These are phyloP conservation scores for Podarcis muralis DNA, from an alignment of 2,113 vertebrate genomes.

Conservation along the genomic window DNA sequence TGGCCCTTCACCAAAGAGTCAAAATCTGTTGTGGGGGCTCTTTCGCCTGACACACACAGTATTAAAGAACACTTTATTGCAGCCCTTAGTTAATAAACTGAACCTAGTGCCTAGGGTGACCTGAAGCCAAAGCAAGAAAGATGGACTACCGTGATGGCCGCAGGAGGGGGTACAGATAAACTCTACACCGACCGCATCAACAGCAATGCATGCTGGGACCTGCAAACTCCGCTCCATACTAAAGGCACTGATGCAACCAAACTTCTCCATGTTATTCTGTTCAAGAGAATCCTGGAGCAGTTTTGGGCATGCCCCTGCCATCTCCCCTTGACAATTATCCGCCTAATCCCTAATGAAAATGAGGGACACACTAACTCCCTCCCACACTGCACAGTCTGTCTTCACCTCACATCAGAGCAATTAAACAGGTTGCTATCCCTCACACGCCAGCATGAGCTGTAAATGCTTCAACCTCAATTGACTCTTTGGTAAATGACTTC, in stretches of 20 bases:
- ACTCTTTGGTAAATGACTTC: slow-evolving; percentile 76
- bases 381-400: slow-evolving; percentile 38
- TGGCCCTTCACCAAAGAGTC: not conserved
- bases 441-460: slow-evolving; percentile 61
- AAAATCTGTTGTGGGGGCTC: not conserved
- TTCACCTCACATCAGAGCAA: slow-evolving; percentile 53
- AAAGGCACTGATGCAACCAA: not conserved
- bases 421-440: slow-evolving; percentile 67
- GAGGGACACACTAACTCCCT: not conserved
- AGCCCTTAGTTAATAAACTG: not conserved
- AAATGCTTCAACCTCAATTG: slow-evolving; percentile 77
- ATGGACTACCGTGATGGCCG: not conserved
- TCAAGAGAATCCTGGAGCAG: not conserved
- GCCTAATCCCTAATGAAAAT: not conserved
- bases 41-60: not conserved
- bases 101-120: not conserved
- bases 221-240: not conserved
- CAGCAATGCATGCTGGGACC: not conserved
- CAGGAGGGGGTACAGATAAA: not conserved
- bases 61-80: not conserved
- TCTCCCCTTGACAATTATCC: not conserved
- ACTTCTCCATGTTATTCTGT: slow-evolving; percentile 4
- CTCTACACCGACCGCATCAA: not conserved
- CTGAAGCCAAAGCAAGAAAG: not conserved
- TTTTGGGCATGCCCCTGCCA: not conserved